Evolutionary conservation across 2,113 vertebrate genomes (phyloP).

Genomic region (Podarcis raffonei): DNA sequence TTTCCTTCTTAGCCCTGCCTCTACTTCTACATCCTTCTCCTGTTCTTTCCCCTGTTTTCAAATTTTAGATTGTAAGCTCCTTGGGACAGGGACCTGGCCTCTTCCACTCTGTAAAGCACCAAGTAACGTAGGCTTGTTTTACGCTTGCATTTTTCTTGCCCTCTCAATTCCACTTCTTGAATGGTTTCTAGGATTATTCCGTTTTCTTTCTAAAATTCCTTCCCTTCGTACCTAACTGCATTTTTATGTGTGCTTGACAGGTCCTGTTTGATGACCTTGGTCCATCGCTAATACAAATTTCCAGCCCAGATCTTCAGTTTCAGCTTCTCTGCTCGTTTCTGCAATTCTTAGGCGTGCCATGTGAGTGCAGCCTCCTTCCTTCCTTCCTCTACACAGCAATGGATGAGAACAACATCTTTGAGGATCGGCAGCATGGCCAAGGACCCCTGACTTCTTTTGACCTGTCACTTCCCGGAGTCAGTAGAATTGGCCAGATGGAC

Average conservation of each 20-base stretch:
- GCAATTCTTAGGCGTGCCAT: conserved; percentile 89
- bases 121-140: not conserved
- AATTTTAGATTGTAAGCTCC: not conserved
- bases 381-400: conserved; percentile 80
- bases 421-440: conserved; percentile 61
- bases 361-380: conserved; percentile 61
- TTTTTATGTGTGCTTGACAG: conserved; percentile 65
- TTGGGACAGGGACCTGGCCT: not conserved
- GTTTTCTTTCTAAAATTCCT: not conserved
- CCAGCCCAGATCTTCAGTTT: conserved; percentile 75
- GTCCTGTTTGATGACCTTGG: conserved; percentile 96
- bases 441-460: conserved; percentile 77
- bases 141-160: not conserved
- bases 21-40: not conserved
- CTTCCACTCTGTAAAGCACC: not conserved
- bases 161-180: not conserved
- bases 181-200: not conserved
- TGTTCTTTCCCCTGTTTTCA: not conserved
- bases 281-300: conserved; percentile 85
- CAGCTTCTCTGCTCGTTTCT: conserved; percentile 84
- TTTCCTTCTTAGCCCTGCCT: not conserved
- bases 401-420: conserved; percentile 85
- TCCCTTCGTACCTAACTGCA: not conserved
- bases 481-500: conserved; percentile 83
- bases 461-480: conserved; percentile 75